Evolutionary conservation across 1,140 invertebrate genomes (phyloP), one percentile per base, ranked within the genome.

Genomic region (Tetragnatha versicolor): DNA sequence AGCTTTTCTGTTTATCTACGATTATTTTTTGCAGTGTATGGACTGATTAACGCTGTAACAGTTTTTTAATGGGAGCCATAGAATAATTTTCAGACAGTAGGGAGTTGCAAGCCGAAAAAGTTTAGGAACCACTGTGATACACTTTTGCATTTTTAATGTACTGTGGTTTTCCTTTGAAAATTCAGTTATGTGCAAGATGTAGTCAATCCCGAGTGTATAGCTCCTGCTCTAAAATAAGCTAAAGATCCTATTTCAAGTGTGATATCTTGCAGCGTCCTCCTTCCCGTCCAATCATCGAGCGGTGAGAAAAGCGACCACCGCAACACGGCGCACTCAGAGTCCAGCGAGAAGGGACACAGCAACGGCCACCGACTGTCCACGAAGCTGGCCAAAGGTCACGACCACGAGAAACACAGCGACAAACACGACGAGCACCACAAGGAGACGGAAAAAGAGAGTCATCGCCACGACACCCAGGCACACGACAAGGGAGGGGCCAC

Each of bases 341-440:
- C 37, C 1, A 53, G 47, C 0, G 76, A 78, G 12, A 78, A 78
- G 14, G 76, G 76, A 2, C 76, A 78, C 14, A 63, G 69, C 20
- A 58, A 78, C 2, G 14, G 35, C 2, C 65, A 68, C 35, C 17
- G 4, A 1, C 17, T 60, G 3, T 29, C 55, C 35, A 25, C 63
- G 4, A 78, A 55, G 2, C 5, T 68, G 2, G 76, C 47, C 25
- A 72, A 72, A 14, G 66, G 68, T 0, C 78, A 79, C 60, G 78
- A 79, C 25, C 55, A 70, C 33, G 68, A 79, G 47, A 37, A 35
- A 1, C 78, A 79, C n/a, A 33, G 47, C 25, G 47, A 20, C 31
- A 79, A 79, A 14, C 45, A 51, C 27, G 78, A 68, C 45, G 47
- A 79, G 3, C 78, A 79, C n/a, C 79, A 75, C 49, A 70, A 80